Evolutionary conservation across 2,888 invertebrate species (phyloP).

Genomic region (Proisotoma minuta): DNA sequence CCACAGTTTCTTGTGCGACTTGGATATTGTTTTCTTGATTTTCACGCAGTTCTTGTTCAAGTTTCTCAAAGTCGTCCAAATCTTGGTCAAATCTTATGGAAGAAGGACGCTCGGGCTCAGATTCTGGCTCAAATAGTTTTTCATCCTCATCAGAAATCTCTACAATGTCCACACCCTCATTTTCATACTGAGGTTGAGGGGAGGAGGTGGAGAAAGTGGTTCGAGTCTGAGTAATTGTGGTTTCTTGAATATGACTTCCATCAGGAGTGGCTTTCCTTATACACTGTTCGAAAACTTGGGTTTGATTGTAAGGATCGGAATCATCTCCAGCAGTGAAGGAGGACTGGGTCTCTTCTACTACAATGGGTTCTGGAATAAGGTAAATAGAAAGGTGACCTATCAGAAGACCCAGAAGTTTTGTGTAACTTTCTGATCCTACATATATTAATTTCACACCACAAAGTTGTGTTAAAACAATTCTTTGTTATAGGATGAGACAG

Average conservation of each 20-base stretch:
- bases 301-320: neutral
- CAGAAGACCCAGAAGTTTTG: too few relatives aligned
- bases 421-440: too few relatives aligned
- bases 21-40: neutral
- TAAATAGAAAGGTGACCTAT: too few relatives aligned
- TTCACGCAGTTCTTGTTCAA: neutral
- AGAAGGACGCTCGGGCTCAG: neutral
- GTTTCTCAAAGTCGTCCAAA: constrained; percentile 2
- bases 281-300: neutral
- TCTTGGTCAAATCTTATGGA: neutral
- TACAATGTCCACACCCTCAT: constrained; percentile 34
- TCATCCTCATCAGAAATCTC: constrained; percentile 15
- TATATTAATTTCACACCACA: too few relatives aligned
- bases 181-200: constrained; percentile 5
- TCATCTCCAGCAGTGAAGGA: neutral
- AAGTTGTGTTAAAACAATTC: too few relatives aligned
- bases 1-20: constrained; percentile 14
- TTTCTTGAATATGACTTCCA: neutral
- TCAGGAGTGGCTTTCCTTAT: neutral
- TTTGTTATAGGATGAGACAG: too few relatives aligned
- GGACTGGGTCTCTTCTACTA: constrained; percentile 8
- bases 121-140: neutral
- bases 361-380: constrained; percentile 13
- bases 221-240: neutral
- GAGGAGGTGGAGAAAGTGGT: neutral